These are phyloP conservation scores for Dipodomys merriami DNA, from an alignment of 2,113 vertebrate species.

Conservation along the genomic window DNA sequence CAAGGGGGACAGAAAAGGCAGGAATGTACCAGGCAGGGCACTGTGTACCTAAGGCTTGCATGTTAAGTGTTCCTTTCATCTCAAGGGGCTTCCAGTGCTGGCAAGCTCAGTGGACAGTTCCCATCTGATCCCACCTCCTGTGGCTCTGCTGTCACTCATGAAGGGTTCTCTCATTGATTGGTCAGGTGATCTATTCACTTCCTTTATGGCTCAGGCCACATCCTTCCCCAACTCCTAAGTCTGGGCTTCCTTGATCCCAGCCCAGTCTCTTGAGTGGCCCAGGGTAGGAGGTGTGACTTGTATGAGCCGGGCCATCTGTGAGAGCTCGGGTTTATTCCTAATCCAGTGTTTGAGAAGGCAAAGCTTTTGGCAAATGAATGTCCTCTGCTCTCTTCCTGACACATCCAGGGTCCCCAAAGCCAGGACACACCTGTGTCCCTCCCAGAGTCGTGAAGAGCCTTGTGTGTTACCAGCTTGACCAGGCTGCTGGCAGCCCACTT, in stretches of 20 bases:
- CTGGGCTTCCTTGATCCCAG: not conserved
- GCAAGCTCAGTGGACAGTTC: not conserved
- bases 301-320: not conserved
- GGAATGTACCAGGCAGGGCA: not conserved
- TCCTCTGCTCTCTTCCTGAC: slow-evolving; percentile 10
- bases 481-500: not conserved
- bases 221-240: not conserved
- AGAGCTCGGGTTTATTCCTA: not conserved
- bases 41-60: not conserved
- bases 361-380: not conserved
- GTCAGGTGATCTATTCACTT: accelerated
- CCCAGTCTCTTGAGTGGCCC: too few relatives aligned
- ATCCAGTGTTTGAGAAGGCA: not conserved
- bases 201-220: not conserved
- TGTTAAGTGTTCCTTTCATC: not conserved
- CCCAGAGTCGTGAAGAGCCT: not conserved
- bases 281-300: not conserved
- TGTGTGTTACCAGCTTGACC: not conserved
- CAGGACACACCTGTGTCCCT: not conserved
- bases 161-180: not conserved
- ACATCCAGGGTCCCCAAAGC: not conserved
- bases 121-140: not conserved
- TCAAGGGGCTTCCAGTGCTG: not conserved
- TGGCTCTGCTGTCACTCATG: not conserved
- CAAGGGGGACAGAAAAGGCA: not conserved